Percentiles rank a stretch among this genome's conserved stretches.
Evolutionary conservation across 1,140 invertebrate species (phyloP).

Genomic region (Aricia agestis): DNA sequence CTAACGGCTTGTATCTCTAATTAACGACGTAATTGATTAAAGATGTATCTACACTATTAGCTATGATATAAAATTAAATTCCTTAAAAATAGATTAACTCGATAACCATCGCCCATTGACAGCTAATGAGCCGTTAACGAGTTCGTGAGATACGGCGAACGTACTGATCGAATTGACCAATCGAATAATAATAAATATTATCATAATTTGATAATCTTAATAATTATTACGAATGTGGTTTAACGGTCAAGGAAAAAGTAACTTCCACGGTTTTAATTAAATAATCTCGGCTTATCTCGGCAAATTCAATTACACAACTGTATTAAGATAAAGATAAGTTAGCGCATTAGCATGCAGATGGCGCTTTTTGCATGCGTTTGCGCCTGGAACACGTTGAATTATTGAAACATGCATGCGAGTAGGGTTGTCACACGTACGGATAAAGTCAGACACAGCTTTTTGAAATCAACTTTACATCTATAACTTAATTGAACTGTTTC

Average conservation of each 20-base stretch:
- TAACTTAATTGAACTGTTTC: no score
- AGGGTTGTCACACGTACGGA: no score
- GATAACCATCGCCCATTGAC: no score
- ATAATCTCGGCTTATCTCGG: constrained; percentile 4
- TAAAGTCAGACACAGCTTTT: no score
- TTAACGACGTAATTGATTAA: no score
- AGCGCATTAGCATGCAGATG: constrained; percentile 27
- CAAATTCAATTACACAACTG: constrained; percentile 15
- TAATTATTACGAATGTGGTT: neutral
- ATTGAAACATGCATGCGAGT: constrained; percentile 20
- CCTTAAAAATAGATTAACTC: no score
- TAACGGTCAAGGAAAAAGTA: neutral
- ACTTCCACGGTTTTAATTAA: constrained; percentile 4
- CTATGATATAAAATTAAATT: neutral
- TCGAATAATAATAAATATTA: neutral
- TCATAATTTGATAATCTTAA: neutral
- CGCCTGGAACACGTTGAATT: constrained; percentile 30
- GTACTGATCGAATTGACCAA: neutral
- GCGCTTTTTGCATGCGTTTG: constrained; percentile 21
- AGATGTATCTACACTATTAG: no score
- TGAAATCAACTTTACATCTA: no score
- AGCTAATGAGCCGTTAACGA: neutral
- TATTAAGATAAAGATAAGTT: constrained; percentile 34
- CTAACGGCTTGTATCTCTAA: no score
- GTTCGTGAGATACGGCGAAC: neutral